Evolutionary conservation across 2,888 invertebrate species (phyloP), one percentile per base, ranked within the genome.

Genomic region (Conchocele bisecta): DNA sequence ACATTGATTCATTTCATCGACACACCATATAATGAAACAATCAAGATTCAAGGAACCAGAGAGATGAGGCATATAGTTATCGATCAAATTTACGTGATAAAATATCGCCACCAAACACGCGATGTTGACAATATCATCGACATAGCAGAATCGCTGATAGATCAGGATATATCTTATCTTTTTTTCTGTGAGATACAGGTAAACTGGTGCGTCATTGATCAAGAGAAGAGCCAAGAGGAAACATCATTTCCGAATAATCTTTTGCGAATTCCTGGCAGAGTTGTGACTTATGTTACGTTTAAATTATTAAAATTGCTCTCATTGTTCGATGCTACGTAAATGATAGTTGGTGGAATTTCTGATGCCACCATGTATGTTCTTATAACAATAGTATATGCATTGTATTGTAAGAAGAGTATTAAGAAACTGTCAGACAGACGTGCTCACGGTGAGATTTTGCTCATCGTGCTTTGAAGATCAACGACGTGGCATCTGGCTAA

Each of bases 31-130:
- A 35, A 51, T 33, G 31, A 31, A 3, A 33, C 33, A 20, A 31
- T 7, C 5, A 51, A 51, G 17, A 51, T 51, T 9, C 3, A 35
- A 33, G 51, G 35, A 33, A 51, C 51, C n/a, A 35, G 31, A 4
- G 51, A 51, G 29, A 26, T 51, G 20, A 51, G 35, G 35, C 33
- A 51, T 20, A 5, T 51, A 22, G 3, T 33, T 13, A 31, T 33
- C 17, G 51, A 51, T 51, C 33, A 51, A 33, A 51, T 51, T 15
- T 51, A 51, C 22, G 51, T 51, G 31, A 20, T 51, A 11, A 51
- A 33, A 51, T 33, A 51, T 29, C 31, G 33, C 1, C 51, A 51
- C 33, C 2, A 29, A 20, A 51, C 51, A 7, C 33, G 35, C 17
- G 20, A 22, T 2, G 11, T 26, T 5, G 51, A 51, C 20, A 35